Evolutionary conservation across 1,140 invertebrate species (phyloP).

Genomic region (Panagrolaimus sp.): DNA sequence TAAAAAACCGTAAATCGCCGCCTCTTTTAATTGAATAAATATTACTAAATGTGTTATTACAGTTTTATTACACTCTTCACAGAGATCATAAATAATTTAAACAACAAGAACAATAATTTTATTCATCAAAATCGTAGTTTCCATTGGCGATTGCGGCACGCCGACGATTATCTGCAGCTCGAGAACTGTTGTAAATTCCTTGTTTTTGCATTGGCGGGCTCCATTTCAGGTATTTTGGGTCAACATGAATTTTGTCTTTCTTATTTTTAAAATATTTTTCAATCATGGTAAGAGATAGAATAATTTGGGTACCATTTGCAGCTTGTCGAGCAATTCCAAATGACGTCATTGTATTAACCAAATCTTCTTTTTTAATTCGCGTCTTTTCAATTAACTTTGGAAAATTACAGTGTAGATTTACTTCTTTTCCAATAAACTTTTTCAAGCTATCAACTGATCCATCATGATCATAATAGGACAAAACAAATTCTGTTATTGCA

Average conservation of each 20-base stretch:
- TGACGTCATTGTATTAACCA: slow-evolving; percentile 19
- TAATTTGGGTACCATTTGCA: background rate
- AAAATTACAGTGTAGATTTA: slow-evolving; percentile 4
- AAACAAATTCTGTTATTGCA: slow-evolving; percentile 83
- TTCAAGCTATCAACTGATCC: background rate
- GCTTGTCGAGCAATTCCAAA: slow-evolving; percentile 17
- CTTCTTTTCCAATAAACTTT: slow-evolving; percentile 18
- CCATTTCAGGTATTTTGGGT: slow-evolving; percentile 13
- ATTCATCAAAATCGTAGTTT: background rate
- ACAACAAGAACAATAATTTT: background rate
- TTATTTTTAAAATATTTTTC: slow-evolving; percentile 13
- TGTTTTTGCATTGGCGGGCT: background rate
- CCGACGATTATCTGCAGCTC: background rate
- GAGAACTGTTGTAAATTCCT: background rate
- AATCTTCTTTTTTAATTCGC: slow-evolving; percentile 20
- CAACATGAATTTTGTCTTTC: slow-evolving; percentile 4
- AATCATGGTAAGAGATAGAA: background rate
- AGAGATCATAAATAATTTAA: background rate
- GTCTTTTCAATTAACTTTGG: slow-evolving; percentile 20
- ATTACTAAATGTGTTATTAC: no score
- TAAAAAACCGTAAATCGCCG: no score
- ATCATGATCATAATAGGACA: slow-evolving; percentile 57
- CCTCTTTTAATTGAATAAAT: no score
- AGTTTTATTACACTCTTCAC: no score
- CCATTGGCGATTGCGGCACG: background rate